A percentile compares a stretch with the other conserved stretches of the same genome.
These are phyloP conservation scores for Ochotona princeps DNA, from an alignment of 2,113 vertebrate species.

Conservation along the genomic window DNA sequence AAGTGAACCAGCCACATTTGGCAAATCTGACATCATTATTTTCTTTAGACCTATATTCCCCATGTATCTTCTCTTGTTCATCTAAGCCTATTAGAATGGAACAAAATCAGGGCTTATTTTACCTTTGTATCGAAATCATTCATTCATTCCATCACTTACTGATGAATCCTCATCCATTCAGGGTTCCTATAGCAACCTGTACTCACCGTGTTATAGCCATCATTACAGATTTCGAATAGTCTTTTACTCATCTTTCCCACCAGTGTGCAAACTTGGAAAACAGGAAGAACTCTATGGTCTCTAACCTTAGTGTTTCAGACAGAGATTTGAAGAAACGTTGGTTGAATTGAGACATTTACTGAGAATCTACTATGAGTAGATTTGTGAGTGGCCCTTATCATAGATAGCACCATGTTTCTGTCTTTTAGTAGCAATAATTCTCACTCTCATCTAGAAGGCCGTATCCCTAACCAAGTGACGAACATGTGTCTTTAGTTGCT, in stretches of 20 bases:
- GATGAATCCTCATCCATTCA: not conserved
- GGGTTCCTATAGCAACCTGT: not conserved
- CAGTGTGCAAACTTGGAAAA: conserved; percentile 9
- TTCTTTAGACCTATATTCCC: not conserved
- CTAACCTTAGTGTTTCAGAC: not conserved
- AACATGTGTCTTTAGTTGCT: not conserved
- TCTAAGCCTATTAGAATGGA: not conserved
- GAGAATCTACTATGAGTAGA: not conserved
- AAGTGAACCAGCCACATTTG: not conserved
- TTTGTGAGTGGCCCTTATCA: not conserved
- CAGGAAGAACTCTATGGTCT: not conserved
- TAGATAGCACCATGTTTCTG: not conserved
- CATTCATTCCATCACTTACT: not conserved
- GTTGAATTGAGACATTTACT: not conserved
- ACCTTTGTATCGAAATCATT: not conserved
- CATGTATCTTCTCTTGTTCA: not conserved
- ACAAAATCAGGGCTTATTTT: not conserved
- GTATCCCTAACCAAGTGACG: not conserved
- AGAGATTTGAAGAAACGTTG: not conserved
- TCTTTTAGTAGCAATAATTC: not conserved
- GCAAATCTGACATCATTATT: not conserved
- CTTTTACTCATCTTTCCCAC: not conserved
- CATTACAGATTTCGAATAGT: not conserved
- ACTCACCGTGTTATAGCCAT: not conserved
- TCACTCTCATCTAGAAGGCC: not conserved